These are phyloP conservation scores for Rhinella marina DNA, from an alignment of 2,797 vertebrate species.

Conservation along the genomic window DNA sequence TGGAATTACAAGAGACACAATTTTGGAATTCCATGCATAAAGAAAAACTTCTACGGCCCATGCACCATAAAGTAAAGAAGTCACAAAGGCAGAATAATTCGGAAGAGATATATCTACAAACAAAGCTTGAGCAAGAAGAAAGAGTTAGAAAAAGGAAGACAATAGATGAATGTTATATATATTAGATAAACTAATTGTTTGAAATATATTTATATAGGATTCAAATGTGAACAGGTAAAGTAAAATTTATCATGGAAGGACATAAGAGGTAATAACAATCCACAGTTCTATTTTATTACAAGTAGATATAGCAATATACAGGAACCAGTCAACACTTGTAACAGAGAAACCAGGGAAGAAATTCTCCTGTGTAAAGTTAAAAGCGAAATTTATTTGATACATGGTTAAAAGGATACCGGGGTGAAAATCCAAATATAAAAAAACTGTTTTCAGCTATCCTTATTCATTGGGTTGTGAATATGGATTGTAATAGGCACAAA, in stretches of 20 bases:
- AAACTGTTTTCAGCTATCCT: too few species aligned
- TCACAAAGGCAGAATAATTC: neutral
- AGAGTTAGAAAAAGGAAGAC: neutral
- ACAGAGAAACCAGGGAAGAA: too few species aligned
- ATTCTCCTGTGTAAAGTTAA: too few species aligned
- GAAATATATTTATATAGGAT: neutral
- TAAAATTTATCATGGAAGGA: neutral
- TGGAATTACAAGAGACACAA: neutral
- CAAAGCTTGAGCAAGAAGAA: slow-evolving; percentile 37
- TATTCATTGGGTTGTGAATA: too few species aligned
- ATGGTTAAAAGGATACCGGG: too few species aligned
- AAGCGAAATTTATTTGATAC: too few species aligned
- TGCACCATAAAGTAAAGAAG: neutral
- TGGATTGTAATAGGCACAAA: too few species aligned
- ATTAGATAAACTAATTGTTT: neutral
- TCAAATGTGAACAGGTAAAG: neutral
- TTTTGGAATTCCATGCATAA: slow-evolving; percentile 24
- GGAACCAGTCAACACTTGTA: too few species aligned
- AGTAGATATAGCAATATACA: too few species aligned
- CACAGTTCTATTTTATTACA: too few species aligned
- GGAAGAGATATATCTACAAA: neutral
- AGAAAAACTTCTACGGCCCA: slow-evolving; percentile 35
- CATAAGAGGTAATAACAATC: neutral
- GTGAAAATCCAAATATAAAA: too few species aligned
- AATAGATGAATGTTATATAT: neutral